Base-by-base conservation (phyloP, 2,113 vertebrate genomes). In the Cephalopholis sonnerati region DNA sequence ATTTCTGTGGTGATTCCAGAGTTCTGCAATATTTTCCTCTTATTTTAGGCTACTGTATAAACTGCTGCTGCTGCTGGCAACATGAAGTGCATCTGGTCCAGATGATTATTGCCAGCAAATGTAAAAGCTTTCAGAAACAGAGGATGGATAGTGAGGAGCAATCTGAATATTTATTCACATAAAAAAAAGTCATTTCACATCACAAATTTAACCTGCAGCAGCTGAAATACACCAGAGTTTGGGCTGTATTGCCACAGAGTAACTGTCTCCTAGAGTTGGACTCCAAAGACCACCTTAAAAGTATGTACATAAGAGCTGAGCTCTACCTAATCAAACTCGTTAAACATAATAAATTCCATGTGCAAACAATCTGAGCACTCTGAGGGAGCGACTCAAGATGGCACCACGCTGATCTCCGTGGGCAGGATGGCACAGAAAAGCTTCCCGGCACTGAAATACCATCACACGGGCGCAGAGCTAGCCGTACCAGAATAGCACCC, bases 401-500 rank as follows among this genome's bases (percentile, higher is more conserved):
- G 89, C 81, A 54, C 70, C 92, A 82, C 3, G 82, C 82, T 83
- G 77, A 55, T 90, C 48, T 72, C 65, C 0, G 48, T 75, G 48
- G 67, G 79, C 69, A 72, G 25, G 59, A 51, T 18, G 55, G 57
- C 62, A 77, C 15, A 58, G 46, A 71, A 58, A 76, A 70, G 17
- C n/a, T 10, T 10, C 20, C 39, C 29, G 17, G 29, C 10, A 3
- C 81, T 77, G 55, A 87, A 72, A 83, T 74, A 73, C 58, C 80
- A 48, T 79, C 81, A 75, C 63, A 55, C 9, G 27, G 22, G 25
- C 25, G 81, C 71, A 46, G 61, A 36, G 46, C 48, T 81, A 74
- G 69, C 78, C 54, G 22, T 70, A 83, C 83, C 67, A 81, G 83
- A 86, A 86, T 81, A 84, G 88, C 91, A 84, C 91, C 85, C 91